These are phyloP conservation scores for Taenioides sp. DNA, from an alignment of 2,797 vertebrate species.

Conservation along the genomic window DNA sequence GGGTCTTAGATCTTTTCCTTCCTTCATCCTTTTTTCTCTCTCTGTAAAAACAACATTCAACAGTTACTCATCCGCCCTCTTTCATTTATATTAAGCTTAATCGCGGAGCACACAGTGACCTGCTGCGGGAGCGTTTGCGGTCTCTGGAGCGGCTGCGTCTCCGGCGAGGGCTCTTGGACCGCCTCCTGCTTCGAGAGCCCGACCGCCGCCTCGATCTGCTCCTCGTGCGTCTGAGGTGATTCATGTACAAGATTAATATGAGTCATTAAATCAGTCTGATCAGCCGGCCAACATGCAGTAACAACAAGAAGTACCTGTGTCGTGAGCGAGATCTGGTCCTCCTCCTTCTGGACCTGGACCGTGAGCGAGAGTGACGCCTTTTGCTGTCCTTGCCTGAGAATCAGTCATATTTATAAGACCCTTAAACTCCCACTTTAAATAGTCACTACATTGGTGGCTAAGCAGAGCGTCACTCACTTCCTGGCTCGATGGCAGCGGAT, in stretches of 20 bases:
- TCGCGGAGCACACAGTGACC: conserved; percentile 57
- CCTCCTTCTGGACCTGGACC: conserved; percentile 87
- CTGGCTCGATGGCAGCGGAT: conserved; percentile 96
- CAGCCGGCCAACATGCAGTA: not conserved
- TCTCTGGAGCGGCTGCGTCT: conserved; percentile 87
- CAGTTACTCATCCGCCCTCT: not conserved
- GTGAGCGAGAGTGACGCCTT: conserved; percentile 86
- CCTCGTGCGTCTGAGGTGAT: conserved; percentile 79
- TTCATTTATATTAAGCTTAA: conserved; percentile 64
- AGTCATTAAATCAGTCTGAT: not conserved
- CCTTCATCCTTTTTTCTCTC: conserved; percentile 93
- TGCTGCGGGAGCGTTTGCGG: conserved; percentile 84
- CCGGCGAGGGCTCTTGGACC: conserved; percentile 90
- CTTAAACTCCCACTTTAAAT: not conserved
- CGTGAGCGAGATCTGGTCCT: conserved; percentile 89
- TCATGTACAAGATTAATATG: not conserved
- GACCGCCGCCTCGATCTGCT: conserved; percentile 89
- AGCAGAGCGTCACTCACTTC: conserved; percentile 71
- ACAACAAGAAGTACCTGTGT: conserved; percentile 79
- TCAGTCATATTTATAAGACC: not conserved
- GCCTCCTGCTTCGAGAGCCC: conserved; percentile 85
- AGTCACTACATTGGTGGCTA: not conserved
- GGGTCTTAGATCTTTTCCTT: conserved; percentile 93
- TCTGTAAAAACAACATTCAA: conserved; percentile 63
- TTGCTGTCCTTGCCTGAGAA: conserved; percentile 89